A percentile compares a stretch with the other conserved stretches of the same genome.
These are phyloP conservation scores for Hemibates koningsi DNA, from an alignment of 2,113 vertebrate species.

Conservation along the genomic window DNA sequence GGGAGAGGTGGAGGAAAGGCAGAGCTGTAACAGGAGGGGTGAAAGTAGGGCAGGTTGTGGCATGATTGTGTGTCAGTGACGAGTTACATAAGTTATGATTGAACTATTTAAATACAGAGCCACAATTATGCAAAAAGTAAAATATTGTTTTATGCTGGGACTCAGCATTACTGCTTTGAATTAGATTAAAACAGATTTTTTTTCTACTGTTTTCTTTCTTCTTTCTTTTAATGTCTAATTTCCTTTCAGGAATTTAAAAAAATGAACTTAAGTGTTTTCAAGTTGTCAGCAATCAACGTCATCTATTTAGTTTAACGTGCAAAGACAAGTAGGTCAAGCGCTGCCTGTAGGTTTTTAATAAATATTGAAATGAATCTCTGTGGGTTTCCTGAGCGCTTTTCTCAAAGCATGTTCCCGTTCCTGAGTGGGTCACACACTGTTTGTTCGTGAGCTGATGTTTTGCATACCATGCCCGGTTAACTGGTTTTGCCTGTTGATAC, in stretches of 20 bases:
- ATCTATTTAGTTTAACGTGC: neutral
- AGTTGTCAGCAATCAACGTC: neutral
- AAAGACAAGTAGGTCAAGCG: neutral
- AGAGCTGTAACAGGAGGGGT: accelerated
- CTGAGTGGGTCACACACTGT: neutral
- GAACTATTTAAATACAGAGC: neutral
- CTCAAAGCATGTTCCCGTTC: neutral
- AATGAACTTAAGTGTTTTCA: neutral
- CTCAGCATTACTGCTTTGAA: neutral
- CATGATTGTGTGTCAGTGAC: accelerated
- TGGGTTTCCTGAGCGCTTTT: neutral
- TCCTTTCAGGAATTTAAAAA: neutral
- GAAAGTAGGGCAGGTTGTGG: accelerated
- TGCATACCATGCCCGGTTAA: neutral
- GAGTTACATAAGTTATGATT: neutral
- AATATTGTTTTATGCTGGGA: neutral
- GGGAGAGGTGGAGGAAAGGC: neutral
- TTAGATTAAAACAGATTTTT: neutral
- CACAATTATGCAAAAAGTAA: neutral
- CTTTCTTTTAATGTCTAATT: neutral
- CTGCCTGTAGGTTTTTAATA: neutral
- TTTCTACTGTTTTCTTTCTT: neutral
- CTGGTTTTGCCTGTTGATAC: neutral
- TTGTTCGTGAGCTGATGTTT: neutral
- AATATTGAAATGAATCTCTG: neutral